phyloP scores from a whole-genome alignment of 2,113 vertebrate genomes.

The Gopherus evgoodei region DNA sequence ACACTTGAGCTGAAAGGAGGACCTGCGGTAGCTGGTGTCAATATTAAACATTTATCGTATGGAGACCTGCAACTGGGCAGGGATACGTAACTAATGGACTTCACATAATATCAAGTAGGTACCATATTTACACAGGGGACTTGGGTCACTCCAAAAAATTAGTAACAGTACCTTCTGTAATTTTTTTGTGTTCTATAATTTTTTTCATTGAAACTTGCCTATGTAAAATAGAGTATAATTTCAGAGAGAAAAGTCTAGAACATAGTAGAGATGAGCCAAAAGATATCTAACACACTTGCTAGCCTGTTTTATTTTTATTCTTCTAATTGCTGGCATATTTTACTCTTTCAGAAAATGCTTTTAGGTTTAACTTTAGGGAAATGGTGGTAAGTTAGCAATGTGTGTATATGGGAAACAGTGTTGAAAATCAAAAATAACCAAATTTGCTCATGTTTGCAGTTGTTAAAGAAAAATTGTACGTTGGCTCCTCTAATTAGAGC shows the following conservation, averaged over 20 bases:
- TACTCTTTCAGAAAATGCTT: slow-evolving; percentile 72
- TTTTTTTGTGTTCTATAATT: slow-evolving; percentile 30
- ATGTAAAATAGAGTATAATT: slow-evolving; percentile 67
- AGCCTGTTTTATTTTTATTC: slow-evolving; percentile 73
- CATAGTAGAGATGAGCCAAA: slow-evolving; percentile 64
- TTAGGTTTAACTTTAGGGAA: slow-evolving; percentile 59
- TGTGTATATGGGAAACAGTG: slow-evolving; percentile 63
- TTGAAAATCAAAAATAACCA: slow-evolving; percentile 79
- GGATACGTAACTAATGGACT: slow-evolving; percentile 63
- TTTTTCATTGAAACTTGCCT: slow-evolving; percentile 68
- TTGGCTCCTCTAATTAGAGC: slow-evolving; percentile 77
- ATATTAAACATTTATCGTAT: slow-evolving; percentile 58
- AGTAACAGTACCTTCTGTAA: slow-evolving; percentile 67
- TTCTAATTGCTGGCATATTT: slow-evolving; percentile 73
- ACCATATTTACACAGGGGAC: slow-evolving; percentile 69
- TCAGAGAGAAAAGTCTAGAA: slow-evolving; percentile 70
- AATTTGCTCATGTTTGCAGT: slow-evolving; percentile 76
- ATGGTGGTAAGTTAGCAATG: slow-evolving; percentile 54
- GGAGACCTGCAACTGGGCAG: slow-evolving; percentile 13
- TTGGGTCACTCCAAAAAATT: slow-evolving; percentile 43
- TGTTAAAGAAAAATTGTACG: slow-evolving; percentile 75
- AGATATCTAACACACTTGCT: slow-evolving; percentile 67
- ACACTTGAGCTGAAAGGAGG: slow-evolving; percentile 48
- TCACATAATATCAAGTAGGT: slow-evolving; percentile 70
- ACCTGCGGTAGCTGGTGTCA: neutral